phyloP scores from a whole-genome alignment of 2,113 vertebrate genomes.

The Neotragus pygmaeus region DNA sequence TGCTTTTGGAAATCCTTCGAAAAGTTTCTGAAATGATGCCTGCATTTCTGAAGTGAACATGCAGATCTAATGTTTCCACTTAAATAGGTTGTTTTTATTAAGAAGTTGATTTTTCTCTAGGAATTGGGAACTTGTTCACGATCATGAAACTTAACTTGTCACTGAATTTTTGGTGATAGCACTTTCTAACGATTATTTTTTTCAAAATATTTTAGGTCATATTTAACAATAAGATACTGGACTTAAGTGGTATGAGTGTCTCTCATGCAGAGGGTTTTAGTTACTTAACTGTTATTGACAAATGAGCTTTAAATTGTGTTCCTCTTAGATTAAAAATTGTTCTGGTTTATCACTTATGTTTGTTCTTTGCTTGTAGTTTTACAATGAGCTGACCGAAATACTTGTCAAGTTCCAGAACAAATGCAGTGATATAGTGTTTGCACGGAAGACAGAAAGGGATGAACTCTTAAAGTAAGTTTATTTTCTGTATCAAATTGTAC shows the following conservation, averaged over 20 bases:
- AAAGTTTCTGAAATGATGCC: not conserved
- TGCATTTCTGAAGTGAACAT: not conserved
- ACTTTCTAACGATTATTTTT: not conserved
- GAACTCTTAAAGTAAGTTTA: constrained; percentile 95
- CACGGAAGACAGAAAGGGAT: constrained; percentile 96
- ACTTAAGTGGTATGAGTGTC: not conserved
- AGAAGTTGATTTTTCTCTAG: not conserved
- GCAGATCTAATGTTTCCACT: not conserved
- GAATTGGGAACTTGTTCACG: not conserved
- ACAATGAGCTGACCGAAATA: constrained; percentile 97
- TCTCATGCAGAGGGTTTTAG: not conserved
- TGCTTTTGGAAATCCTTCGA: not conserved
- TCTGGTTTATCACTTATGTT: not conserved
- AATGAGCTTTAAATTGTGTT: not conserved
- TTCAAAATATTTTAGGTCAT: not conserved
- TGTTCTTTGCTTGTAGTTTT: constrained; percentile 85
- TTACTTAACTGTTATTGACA: not conserved
- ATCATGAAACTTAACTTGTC: not conserved
- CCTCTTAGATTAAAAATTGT: not conserved
- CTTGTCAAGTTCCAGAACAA: constrained; percentile 98
- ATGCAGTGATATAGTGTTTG: constrained; percentile 98
- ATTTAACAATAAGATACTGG: not conserved
- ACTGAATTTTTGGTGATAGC: not conserved
- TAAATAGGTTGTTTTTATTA: not conserved
- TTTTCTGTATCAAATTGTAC: not conserved